phyloP scores from a whole-genome alignment of 2,888 invertebrate genomes.

The Andrena dorsata region DNA sequence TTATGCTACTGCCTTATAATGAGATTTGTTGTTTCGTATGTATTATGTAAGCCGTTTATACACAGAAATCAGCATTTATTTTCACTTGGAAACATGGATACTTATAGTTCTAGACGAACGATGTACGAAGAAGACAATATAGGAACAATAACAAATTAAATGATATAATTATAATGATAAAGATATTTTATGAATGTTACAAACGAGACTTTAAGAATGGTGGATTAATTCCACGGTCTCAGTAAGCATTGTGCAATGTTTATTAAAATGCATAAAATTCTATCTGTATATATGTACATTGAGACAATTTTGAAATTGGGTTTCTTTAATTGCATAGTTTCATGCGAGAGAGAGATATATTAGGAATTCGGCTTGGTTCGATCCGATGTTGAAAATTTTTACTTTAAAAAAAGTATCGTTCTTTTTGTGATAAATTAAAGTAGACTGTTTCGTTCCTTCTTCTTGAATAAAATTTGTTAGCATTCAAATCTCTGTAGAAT shows the following conservation, averaged over 20 bases:
- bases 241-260: slow-evolving; percentile 20
- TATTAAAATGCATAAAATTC: slow-evolving; percentile 13
- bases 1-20: slow-evolving; percentile 17
- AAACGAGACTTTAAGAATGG: neutral
- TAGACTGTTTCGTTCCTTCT: neutral
- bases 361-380: slow-evolving; percentile 10
- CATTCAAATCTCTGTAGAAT: neutral
- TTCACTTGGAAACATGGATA: slow-evolving; percentile 24
- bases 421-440: neutral
- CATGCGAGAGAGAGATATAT: slow-evolving; percentile 30
- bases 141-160: slow-evolving; percentile 20
- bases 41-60: neutral
- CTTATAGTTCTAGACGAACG: slow-evolving; percentile 22
- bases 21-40: slow-evolving; percentile 20
- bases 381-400: neutral
- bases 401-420: neutral
- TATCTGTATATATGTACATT: slow-evolving; percentile 16
- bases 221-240: slow-evolving; percentile 4
- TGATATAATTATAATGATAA: slow-evolving; percentile 12
- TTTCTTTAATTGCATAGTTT: slow-evolving; percentile 15
- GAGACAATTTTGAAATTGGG: slow-evolving; percentile 6
- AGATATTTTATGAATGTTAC: slow-evolving; percentile 25
- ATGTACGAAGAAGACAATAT: slow-evolving; percentile 35
- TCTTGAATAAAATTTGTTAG: neutral
- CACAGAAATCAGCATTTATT: slow-evolving; percentile 50